These are phyloP conservation scores for Ornithoptera priamus DNA, from an alignment of 2,888 invertebrate genomes.

Conservation along the genomic window DNA sequence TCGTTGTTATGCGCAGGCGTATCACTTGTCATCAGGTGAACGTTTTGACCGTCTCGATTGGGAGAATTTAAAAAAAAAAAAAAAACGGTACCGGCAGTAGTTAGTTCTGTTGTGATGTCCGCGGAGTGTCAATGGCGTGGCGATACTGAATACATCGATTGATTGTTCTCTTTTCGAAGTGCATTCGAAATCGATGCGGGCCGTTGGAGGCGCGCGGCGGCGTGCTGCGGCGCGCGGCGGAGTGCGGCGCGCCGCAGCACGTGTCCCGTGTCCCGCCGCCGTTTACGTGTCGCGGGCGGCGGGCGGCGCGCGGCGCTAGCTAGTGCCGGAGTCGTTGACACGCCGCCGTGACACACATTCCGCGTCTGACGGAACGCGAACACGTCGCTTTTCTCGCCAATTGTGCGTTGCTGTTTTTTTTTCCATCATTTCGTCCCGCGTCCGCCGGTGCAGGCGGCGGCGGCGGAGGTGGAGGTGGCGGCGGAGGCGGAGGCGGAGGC, in stretches of 20 bases:
- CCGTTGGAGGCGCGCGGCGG: conserved; percentile 27
- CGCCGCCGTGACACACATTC: conserved; percentile 78
- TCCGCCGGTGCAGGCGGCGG: neutral
- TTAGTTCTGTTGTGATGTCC: no score
- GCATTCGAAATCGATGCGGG: conserved; percentile 26
- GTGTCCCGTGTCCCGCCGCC: conserved; percentile 27
- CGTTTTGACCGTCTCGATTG: no score
- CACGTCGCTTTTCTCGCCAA: conserved; percentile 61
- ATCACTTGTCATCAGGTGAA: no score
- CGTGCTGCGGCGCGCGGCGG: neutral
- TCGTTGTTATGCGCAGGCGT: no score
- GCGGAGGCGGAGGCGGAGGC: conserved; percentile 38
- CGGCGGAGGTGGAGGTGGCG: neutral
- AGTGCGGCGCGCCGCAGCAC: neutral
- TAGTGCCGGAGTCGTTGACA: conserved; percentile 74
- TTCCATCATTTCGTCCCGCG: neutral
- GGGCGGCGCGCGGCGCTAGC: conserved; percentile 49
- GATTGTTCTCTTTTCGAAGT: conserved; percentile 26
- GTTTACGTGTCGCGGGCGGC: conserved; percentile 41
- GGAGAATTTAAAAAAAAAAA: no score
- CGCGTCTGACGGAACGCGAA: conserved; percentile 63
- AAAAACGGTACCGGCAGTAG: no score
- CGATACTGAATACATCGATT: conserved; percentile 17
- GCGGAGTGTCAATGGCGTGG: neutral
- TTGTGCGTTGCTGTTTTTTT: conserved; percentile 39